A percentile compares a stretch with the other conserved stretches of the same genome.
Evolutionary conservation across 2,888 invertebrate genomes (phyloP).

Genomic region (Lagria hirta): DNA sequence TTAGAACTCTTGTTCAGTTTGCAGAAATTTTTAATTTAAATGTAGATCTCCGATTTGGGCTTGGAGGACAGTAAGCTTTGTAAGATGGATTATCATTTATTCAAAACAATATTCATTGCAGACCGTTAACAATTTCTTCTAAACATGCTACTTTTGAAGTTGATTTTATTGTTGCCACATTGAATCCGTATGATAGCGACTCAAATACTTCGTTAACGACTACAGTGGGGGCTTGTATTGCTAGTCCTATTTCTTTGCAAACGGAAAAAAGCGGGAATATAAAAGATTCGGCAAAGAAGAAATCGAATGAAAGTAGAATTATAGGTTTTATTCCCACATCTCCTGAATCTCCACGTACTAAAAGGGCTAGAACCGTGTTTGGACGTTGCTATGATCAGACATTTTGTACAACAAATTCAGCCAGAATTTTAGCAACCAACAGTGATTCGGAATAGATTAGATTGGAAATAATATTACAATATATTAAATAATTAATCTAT

Average conservation of each 20-base stretch:
- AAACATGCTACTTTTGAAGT: conserved; percentile 75
- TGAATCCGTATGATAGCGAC: conserved; percentile 61
- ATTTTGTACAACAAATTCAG: conserved; percentile 62
- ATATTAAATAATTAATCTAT: conserved; percentile 22
- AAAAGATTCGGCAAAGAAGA: conserved; percentile 1
- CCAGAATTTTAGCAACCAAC: conserved; percentile 67
- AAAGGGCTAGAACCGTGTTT: conserved; percentile 66
- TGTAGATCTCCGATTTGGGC: conserved; percentile 72
- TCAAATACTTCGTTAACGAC: conserved; percentile 36
- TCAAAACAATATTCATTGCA: conserved; percentile 46
- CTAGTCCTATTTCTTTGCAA: neutral
- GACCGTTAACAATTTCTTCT: conserved; percentile 75
- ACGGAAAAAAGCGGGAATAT: neutral
- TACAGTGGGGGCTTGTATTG: neutral
- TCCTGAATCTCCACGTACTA: conserved; percentile 61
- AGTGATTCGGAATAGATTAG: conserved; percentile 58
- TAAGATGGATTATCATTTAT: neutral
- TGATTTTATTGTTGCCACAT: conserved; percentile 77
- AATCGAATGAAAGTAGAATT: conserved; percentile 7
- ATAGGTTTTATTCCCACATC: conserved; percentile 50
- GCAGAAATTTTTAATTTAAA: conserved; percentile 73
- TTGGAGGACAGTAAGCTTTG: conserved; percentile 65
- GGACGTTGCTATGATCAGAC: conserved; percentile 74
- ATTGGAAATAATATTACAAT: conserved; percentile 1
- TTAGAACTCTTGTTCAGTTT: conserved; percentile 76